Evolutionary conservation across 1,140 invertebrate genomes (phyloP).

Genomic region (Stegodyphus mimosarum): DNA sequence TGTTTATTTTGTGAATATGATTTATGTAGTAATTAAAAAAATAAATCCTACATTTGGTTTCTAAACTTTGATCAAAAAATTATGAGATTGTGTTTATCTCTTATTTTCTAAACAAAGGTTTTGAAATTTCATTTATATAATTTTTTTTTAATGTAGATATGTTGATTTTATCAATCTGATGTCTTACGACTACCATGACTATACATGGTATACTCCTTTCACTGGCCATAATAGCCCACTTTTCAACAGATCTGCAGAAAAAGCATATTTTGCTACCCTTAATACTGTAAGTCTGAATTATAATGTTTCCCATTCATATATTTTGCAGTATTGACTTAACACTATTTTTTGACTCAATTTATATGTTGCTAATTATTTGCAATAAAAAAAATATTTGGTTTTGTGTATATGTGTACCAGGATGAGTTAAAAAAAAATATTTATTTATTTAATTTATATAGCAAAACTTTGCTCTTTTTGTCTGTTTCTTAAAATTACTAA

Average conservation of each 20-base stretch:
- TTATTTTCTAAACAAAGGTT: no score
- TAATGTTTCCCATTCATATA: no score
- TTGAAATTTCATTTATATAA: no score
- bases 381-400: background rate
- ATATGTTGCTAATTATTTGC: background rate
- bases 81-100: no score
- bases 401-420: background rate
- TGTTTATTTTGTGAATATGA: no score
- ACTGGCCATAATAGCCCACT: constrained; percentile 87
- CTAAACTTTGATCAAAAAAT: no score
- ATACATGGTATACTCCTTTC: constrained; percentile 78
- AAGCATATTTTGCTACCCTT: constrained; percentile 76
- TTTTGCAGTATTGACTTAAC: background rate
- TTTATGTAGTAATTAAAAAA: no score
- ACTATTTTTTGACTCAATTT: background rate
- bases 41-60: no score
- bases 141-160: constrained; percentile 69
- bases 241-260: constrained; percentile 72
- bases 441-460: background rate
- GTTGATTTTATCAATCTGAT: constrained; percentile 89
- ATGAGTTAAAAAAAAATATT: background rate
- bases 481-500: no score
- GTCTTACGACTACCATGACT: constrained; percentile 91
- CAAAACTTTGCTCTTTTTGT: no score
- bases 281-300: constrained; percentile 74